Conservation (phyloP, 2,888 invertebrate genomes). For the Epiblema foenella region DNA sequence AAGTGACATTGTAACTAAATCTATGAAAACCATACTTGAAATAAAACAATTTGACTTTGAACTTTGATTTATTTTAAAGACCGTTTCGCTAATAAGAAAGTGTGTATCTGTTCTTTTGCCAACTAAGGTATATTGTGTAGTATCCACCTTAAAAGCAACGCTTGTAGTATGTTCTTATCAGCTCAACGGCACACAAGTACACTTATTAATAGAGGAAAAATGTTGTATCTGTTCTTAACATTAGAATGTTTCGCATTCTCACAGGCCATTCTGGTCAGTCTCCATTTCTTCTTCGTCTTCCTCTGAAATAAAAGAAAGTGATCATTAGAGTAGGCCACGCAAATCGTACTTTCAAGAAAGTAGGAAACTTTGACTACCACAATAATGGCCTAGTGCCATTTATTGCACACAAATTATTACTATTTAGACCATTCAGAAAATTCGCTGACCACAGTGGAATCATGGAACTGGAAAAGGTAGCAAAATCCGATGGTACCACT, state of each 20-base stretch:
- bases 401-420: too few relatives aligned
- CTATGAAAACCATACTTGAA: neutral
- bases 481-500: too few relatives aligned
- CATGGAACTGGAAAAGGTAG: too few relatives aligned
- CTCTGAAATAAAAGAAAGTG: conserved; percentile 72
- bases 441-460: too few relatives aligned
- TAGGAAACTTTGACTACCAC: neutral
- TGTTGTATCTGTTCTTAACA: conserved; percentile 63
- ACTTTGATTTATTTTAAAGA: conserved; percentile 34
- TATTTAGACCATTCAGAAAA: too few relatives aligned
- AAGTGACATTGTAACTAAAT: neutral
- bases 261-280: conserved; percentile 75
- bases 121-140: conserved; percentile 60
- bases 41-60: conserved; percentile 30
- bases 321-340: conserved; percentile 2
- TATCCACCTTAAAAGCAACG: conserved; percentile 62
- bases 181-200: conserved; percentile 55
- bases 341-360: too few relatives aligned
- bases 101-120: conserved; percentile 44
- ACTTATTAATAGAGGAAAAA: conserved; percentile 32
- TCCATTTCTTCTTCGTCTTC: conserved; percentile 81
- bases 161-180: conserved; percentile 64
- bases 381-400: neutral
- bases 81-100: conserved; percentile 31
- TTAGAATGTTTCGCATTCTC: conserved; percentile 49